Base-by-base conservation (phyloP, 2,113 vertebrate genomes). In the mouse (Mus musculus) region DNA sequence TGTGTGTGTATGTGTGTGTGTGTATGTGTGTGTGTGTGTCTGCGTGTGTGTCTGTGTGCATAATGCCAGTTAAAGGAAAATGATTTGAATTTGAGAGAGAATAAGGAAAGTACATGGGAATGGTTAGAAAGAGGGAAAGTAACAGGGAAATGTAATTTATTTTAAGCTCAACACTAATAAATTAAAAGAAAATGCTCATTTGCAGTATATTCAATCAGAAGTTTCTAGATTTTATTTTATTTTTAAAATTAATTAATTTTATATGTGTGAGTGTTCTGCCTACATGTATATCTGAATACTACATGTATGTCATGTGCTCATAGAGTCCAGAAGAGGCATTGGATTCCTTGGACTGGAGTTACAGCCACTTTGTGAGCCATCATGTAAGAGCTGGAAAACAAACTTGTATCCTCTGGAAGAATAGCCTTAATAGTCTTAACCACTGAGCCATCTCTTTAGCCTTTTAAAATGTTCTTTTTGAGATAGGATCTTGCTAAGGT, bases 111-210 rank as follows among this genome's bases (percentile, higher is more conserved):
- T 30, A 2, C 13, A 46, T 30, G 3, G 26, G 4, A 46, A 63
- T 24, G n/a, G n/a, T 30, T 63, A 14, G n/a, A 63, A 39, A 61
- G 59, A 63, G 16, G 81, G 42, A 63, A 84, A 63, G 1, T 1
- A 63, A 84, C 42, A 59, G 19, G n/a, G 12, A 63, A 42, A 63
- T 63, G n/a, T 84, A 17, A 84, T 84, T 63, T 63, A 42, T 84
- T 63, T 84, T 63, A 84, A 63, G 26, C 24, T 42, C 24, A 30
- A 63, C 8, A 84, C 39, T 84, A 84, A 63, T 63, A 63, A 63
- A 42, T 84, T 42, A 7, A 63, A 63, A 61, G 78, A 81, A 89
- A 93, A 90, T 90, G 63, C 9, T 93, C n/a, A 69, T 72, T 91
- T 73, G 67, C 19, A 63, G 10, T 52, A 54, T 52, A 69, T 56